Base-by-base conservation (phyloP, 2,797 vertebrate genomes). In the Siniperca scherzeri region DNA sequence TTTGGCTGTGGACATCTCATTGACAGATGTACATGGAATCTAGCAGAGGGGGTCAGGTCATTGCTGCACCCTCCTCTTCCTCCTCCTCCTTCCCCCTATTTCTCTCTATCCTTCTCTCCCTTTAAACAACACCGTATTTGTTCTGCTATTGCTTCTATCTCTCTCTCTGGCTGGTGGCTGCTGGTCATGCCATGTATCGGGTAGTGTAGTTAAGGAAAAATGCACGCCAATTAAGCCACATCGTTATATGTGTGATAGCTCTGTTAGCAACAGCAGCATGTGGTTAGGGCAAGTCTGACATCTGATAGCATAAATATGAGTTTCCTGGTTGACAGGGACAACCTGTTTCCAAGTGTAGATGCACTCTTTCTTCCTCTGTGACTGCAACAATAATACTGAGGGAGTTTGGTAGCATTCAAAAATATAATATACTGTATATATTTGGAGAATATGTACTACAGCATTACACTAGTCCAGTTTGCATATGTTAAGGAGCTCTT, bases 1-100 rank as follows among this genome's bases (percentile, higher is more conserved):
- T 93, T 94, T 90, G 89, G 88, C 91, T 56, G 85, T 60, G 88
- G 87, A 91, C 78, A 46, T 87, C 83, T 89, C 91, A 81, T 72
- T 92, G 90, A 94, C 92, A 94, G 92, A 95, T 93, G 91, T 92
- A 92, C 84, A 91, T 85, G 87, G 84, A 89, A 81, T 70, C 88
- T 80, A 77, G 85, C 80, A 50, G 89, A 87, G 91, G 90, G 87
- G 92, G 90, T 91, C 87, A 75, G 91, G 93, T 89, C 92, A 84
- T 77, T 40, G 13, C 83, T 76, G 81, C 73, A 77, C 42, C 86
- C 79, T 89, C 85, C 82, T 87, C 81, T 78, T 81, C 90, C 78
- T 85, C 82, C 42, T 62, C 59, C 82, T 56, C 67, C 77, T 48
- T 44, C 42, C n/a, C 64, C 72, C 69, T 14, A 46, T 27, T 42